Percentiles rank a stretch among this genome's conserved stretches.
Evolutionary conservation across 2,113 vertebrate species (phyloP).

Genomic region (Muntiacus reevesi): DNA sequence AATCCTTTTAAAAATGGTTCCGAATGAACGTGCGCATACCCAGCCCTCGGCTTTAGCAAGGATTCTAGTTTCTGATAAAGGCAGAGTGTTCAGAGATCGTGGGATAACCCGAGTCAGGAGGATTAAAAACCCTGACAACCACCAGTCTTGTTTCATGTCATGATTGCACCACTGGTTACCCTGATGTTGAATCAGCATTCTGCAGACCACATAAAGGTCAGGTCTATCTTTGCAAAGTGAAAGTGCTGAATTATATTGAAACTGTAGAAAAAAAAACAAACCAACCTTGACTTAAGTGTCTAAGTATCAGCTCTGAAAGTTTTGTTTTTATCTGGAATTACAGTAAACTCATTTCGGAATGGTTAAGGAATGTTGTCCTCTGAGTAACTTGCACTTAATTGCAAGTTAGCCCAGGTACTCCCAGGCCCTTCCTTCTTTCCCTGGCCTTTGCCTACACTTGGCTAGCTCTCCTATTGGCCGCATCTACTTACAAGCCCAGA

Average conservation of each 20-base stretch:
- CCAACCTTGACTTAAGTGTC: constrained; percentile 2
- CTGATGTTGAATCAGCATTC: constrained; percentile 72
- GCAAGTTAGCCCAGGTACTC: background rate
- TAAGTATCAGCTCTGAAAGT: constrained; percentile 4
- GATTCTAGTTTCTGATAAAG: constrained; percentile 52
- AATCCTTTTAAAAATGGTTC: background rate
- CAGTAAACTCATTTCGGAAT: constrained; percentile 50
- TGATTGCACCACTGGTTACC: constrained; percentile 66
- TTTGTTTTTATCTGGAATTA: constrained; percentile 61
- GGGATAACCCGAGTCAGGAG: constrained; percentile 38
- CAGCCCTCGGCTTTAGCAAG: background rate
- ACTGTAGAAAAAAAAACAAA: constrained; percentile 44
- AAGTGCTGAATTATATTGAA: constrained; percentile 72
- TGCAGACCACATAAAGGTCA: constrained; percentile 51
- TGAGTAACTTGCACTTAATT: constrained; percentile 43
- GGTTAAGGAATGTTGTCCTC: constrained; percentile 30
- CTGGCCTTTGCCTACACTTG: background rate
- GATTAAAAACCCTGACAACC: constrained; percentile 69
- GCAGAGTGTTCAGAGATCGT: constrained; percentile 40
- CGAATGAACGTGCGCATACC: background rate
- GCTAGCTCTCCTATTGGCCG: background rate
- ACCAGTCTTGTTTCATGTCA: constrained; percentile 42
- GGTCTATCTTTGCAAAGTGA: constrained; percentile 55
- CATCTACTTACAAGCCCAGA: background rate
- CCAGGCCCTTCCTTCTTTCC: background rate